Conservation (phyloP, 2,888 invertebrate genomes). For the Ophion ellenae region DNA sequence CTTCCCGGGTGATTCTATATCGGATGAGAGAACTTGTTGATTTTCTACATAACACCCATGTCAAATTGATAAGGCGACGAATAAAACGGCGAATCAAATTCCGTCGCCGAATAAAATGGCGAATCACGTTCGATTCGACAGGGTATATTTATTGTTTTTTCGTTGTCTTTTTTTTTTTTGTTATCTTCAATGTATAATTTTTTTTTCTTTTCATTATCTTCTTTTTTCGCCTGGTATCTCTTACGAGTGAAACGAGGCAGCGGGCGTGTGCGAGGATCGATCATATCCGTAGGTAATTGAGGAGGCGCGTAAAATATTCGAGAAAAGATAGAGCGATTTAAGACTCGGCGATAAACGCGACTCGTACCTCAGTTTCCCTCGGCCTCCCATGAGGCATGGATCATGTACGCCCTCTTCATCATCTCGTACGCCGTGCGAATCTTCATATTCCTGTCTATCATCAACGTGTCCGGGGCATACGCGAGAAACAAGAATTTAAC, state of each 20-base stretch:
- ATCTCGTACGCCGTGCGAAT: constrained; percentile 34
- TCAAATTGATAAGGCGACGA: no score
- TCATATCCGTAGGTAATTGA: constrained; percentile 24
- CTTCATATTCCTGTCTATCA: constrained; percentile 10
- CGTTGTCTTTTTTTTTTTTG: constrained; percentile 15
- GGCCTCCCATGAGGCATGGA: constrained; percentile 55
- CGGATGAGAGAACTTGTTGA: no score
- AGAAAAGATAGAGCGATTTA: constrained; percentile 36
- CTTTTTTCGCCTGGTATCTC: background rate
- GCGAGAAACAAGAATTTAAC: constrained; percentile 15
- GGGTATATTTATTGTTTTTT: background rate
- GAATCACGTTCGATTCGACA: constrained; percentile 36
- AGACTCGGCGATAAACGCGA: constrained; percentile 31
- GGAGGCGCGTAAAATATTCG: constrained; percentile 2
- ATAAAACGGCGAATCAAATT: no score
- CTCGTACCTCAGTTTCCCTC: constrained; percentile 43
- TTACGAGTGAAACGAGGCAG: background rate
- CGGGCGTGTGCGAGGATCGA: background rate
- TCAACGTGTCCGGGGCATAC: constrained; percentile 12
- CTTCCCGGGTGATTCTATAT: no score
- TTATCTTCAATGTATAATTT: background rate
- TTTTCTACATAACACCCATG: no score
- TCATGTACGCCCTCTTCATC: constrained; percentile 40
- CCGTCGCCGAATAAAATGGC: background rate
- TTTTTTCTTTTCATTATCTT: background rate